These are phyloP conservation scores for Euwallacea similis DNA, from an alignment of 1,140 invertebrate species.

Conservation along the genomic window DNA sequence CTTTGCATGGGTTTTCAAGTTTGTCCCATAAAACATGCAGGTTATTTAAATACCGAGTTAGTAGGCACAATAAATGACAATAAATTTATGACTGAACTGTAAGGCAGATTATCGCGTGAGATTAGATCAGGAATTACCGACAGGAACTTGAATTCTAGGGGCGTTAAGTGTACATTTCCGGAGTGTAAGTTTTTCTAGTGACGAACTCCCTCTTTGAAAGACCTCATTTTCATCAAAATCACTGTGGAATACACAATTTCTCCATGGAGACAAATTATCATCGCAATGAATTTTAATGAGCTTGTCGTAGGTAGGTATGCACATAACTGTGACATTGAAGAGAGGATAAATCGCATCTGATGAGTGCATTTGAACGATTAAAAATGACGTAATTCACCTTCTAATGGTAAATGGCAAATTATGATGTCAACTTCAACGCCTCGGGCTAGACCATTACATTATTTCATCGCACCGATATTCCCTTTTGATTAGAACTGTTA, in stretches of 20 bases:
- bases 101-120: slow-evolving; percentile 31
- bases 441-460: too few relatives aligned
- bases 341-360: neutral
- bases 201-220: neutral
- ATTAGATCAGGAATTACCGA: slow-evolving; percentile 26
- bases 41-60: too few relatives aligned
- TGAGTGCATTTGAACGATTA: neutral
- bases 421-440: too few relatives aligned
- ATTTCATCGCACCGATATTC: too few relatives aligned
- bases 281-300: too few relatives aligned
- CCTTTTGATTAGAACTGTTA: too few relatives aligned
- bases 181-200: slow-evolving; percentile 8
- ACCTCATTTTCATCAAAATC: neutral
- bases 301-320: too few relatives aligned
- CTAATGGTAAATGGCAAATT: slow-evolving; percentile 10
- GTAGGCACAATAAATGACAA: slow-evolving; percentile 9
- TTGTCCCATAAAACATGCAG: too few relatives aligned
- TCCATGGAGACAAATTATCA: too few relatives aligned
- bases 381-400: slow-evolving; percentile 10
- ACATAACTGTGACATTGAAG: too few relatives aligned
- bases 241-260: too few relatives aligned
- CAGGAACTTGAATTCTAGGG: slow-evolving; percentile 31
- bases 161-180: slow-evolving; percentile 35
- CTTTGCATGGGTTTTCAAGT: too few relatives aligned
- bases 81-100: slow-evolving; percentile 13